Conservation (phyloP, 2,113 vertebrate species). For the Loxodonta africana region DNA sequence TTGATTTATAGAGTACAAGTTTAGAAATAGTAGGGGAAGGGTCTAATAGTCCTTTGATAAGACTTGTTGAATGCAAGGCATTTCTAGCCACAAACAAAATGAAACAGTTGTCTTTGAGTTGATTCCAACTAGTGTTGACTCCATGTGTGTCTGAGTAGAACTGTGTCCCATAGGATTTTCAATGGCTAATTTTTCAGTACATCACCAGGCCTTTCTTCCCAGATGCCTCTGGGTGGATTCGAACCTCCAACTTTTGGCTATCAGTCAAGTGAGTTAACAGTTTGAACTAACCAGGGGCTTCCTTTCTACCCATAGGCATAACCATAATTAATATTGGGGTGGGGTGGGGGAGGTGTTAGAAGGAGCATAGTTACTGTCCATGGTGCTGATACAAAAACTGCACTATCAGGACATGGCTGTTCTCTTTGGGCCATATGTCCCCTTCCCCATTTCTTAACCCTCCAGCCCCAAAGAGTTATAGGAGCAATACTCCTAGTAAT, state of each 20-base stretch:
- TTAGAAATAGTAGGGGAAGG: neutral
- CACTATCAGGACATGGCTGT: neutral
- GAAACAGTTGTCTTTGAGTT: no score
- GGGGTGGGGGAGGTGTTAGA: neutral
- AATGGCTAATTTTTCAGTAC: neutral
- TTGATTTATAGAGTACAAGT: neutral
- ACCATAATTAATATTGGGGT: neutral
- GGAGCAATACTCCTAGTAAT: neutral
- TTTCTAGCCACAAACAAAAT: neutral
- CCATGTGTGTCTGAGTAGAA: neutral
- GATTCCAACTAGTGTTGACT: no score
- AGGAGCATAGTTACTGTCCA: slow-evolving; percentile 64
- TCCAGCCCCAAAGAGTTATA: neutral
- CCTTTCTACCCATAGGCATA: neutral
- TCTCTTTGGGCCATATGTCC: neutral
- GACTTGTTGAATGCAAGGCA: neutral
- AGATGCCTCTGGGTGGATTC: neutral
- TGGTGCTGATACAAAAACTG: slow-evolving; percentile 75
- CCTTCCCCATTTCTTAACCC: neutral
- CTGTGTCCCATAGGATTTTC: neutral
- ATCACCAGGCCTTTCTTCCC: neutral
- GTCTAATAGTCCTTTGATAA: neutral
- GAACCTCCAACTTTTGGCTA: neutral
- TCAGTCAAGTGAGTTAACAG: neutral
- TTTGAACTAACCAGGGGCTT: neutral